Evolutionary conservation across 2,113 vertebrate species (phyloP), one percentile per base, ranked within the genome.

Genomic region (Scomber japonicus): DNA sequence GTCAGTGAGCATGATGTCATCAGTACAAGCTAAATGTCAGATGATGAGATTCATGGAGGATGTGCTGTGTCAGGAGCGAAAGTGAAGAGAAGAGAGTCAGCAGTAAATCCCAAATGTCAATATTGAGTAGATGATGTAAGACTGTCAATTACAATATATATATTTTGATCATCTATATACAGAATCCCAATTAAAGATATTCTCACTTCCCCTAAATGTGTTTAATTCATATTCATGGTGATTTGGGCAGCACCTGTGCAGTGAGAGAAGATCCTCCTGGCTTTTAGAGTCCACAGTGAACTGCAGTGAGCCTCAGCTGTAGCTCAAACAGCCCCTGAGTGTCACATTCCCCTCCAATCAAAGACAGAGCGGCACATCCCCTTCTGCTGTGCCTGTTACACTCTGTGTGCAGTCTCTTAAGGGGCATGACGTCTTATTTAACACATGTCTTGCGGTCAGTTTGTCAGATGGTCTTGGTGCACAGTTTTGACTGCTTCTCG

Each of bases 261-360:
- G 74, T 64, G 64, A 63, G 44, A 67, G 78, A 69, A 63, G 87
- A 69, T 76, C 27, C 64, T 82, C 71, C 24, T 62, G 83, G 87
- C 78, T 75, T 35, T 48, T 31, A 48, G 35, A 77, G 48, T 75
- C 74, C 67, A 45, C 48, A 61, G 79, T 35, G 67, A 81, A 59
- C 73, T 65, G 86, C 81, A 78, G 79, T 44, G 85, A 73, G 86
- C 71, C 87, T 83, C 82, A 89, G 88, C 89, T 92, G 83, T 55
- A 64, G 81, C 80, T 88, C 81, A 81, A 81, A 84, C 82, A 78
- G 72, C 79, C 88, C 80, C 83, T 40, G 71, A 78, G 88, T 85
- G 88, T 83, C 87, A 90, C 74, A 72, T 83, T 79, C 85, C 68
- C 82, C 77, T 80, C 78, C 80, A 81, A 81, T 88, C 90, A 78